Evolutionary conservation across 2,888 invertebrate genomes (phyloP).

Genomic region (Tubulanus polymorphus): DNA sequence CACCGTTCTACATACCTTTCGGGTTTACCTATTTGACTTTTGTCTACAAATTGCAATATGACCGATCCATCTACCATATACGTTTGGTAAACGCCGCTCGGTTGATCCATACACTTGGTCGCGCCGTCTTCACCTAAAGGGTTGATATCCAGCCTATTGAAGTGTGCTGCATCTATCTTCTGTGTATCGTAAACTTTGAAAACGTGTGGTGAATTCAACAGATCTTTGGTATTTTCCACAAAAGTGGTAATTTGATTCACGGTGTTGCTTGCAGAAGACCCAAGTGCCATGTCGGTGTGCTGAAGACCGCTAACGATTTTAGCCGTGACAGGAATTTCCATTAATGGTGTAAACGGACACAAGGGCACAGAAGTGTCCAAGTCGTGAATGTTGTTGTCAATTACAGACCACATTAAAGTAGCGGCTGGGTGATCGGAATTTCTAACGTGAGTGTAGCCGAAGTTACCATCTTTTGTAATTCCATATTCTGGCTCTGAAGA

Average conservation of each 20-base stretch:
- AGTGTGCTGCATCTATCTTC: background rate
- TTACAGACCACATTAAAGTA: background rate
- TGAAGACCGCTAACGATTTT: background rate
- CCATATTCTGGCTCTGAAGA: background rate
- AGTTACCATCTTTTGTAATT: background rate
- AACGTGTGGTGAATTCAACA: background rate
- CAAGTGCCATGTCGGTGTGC: background rate
- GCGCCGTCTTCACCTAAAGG: background rate
- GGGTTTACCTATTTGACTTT: background rate
- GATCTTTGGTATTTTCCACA: background rate
- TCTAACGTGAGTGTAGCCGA: background rate
- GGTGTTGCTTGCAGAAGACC: background rate
- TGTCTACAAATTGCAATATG: background rate
- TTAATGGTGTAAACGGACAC: background rate
- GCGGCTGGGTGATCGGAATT: background rate
- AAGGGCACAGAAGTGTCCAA: background rate
- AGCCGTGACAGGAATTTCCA: background rate
- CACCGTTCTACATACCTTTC: background rate
- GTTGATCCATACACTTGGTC: background rate
- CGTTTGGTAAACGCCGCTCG: background rate
- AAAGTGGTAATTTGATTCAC: background rate
- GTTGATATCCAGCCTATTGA: background rate
- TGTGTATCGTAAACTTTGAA: background rate
- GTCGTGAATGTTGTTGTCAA: background rate
- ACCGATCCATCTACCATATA: background rate